These are phyloP conservation scores for Anthrax anthrax DNA, from an alignment of 2,888 invertebrate genomes.

Conservation along the genomic window DNA sequence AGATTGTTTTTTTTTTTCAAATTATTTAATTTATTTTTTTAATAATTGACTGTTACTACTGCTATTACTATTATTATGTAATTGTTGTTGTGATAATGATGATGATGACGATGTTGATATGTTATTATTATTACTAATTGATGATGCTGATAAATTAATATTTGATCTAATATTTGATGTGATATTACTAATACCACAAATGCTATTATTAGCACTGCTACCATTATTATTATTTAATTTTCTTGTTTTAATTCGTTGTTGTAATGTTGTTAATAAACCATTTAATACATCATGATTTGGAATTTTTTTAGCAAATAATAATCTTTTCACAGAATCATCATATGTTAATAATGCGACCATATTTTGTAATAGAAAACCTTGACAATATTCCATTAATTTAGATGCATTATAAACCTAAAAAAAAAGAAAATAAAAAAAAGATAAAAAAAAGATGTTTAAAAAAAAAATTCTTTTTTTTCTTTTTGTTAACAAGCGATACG, in stretches of 20 bases:
- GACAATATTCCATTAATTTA: slow-evolving; percentile 76
- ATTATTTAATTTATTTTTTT: too few relatives aligned
- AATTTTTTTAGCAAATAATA: slow-evolving; percentile 76
- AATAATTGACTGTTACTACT: too few relatives aligned
- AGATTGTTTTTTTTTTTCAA: too few relatives aligned
- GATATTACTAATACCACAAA: too few relatives aligned
- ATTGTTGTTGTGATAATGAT: too few relatives aligned
- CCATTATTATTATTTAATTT: too few relatives aligned
- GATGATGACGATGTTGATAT: too few relatives aligned
- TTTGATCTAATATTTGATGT: slow-evolving; percentile 6
- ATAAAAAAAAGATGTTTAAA: neutral
- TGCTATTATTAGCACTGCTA: neutral
- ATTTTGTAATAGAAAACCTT: slow-evolving; percentile 79
- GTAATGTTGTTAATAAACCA: slow-evolving; percentile 63
- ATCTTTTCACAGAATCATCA: slow-evolving; percentile 76
- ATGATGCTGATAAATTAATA: slow-evolving; percentile 7
- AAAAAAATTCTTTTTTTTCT: neutral
- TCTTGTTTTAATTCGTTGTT: slow-evolving; percentile 63
- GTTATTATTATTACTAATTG: neutral
- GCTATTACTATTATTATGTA: too few relatives aligned
- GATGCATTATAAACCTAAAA: slow-evolving; percentile 71
- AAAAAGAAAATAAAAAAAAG: slow-evolving; percentile 3
- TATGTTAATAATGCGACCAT: slow-evolving; percentile 89
- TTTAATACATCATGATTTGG: slow-evolving; percentile 82
- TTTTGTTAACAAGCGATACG: too few relatives aligned